phyloP scores from a whole-genome alignment of 2,888 invertebrate species.

The Coleophora deauratella region DNA sequence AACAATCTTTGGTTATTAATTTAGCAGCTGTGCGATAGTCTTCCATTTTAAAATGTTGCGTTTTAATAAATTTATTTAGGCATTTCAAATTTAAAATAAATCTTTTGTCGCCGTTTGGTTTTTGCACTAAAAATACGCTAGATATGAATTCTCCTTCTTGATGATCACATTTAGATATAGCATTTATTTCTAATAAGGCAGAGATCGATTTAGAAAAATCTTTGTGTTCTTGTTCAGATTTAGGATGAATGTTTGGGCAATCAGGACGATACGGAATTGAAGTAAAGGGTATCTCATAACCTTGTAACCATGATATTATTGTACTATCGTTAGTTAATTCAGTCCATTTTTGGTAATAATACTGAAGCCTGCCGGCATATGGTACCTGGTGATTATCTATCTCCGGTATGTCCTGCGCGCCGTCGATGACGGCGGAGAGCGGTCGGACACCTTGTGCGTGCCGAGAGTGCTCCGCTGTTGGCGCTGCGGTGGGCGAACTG shows the following conservation, averaged over 20 bases:
- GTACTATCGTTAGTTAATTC: conserved; percentile 8
- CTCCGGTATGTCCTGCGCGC: not conserved
- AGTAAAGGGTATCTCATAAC: conserved; percentile 13
- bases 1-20: conserved; percentile 1
- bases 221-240: not conserved
- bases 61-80: conserved; percentile 6
- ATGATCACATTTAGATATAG: conserved; percentile 10
- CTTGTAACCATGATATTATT: conserved; percentile 8
- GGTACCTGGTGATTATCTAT: conserved; percentile 3
- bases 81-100: conserved; percentile 5
- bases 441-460: conserved; percentile 9
- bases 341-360: conserved; percentile 9
- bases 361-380: conserved; percentile 7
- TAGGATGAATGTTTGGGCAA: conserved; percentile 1
- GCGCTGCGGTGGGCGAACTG: not conserved
- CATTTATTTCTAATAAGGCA: conserved; percentile 5
- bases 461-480: conserved; percentile 6
- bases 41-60: conserved; percentile 7
- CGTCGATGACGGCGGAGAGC: conserved; percentile 7
- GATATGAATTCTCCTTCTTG: conserved; percentile 10
- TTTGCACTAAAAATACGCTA: conserved; percentile 13
- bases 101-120: too few species aligned
- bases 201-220: conserved; percentile 5
- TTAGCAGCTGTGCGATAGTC: conserved; percentile 7
- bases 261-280: not conserved